Base-by-base conservation (phyloP, 2,113 vertebrate genomes). In the Morone saxatilis region DNA sequence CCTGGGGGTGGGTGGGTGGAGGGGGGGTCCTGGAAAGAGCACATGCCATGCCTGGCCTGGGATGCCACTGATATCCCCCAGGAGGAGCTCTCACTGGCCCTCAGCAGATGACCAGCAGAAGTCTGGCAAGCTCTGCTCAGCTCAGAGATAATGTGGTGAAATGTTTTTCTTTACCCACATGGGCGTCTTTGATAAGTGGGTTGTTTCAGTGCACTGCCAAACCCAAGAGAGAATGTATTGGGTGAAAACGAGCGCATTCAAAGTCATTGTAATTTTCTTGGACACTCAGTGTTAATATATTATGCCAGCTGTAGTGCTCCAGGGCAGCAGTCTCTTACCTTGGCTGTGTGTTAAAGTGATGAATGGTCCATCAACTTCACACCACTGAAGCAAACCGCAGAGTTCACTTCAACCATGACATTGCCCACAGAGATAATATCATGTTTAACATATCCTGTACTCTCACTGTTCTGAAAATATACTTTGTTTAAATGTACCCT, bases 101-200 rank as follows among this genome's bases (percentile, higher is more conserved):
- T 66, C 83, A 83, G 85, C 85, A 90, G 88, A 92, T 88, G 88
- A 92, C 92, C 86, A 83, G 82, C 83, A 88, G 62, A 79, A 76
- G 66, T 56, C 83, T 82, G 86, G 84, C 86, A 48, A 60, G 59
- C 71, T 80, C 63, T 41, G 25, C 63, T 76, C 61, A 36, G 62
- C 86, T 75, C 75, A 50, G 60, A 87, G 43, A 63, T 43, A 14
- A 43, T 81, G 54, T 59, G 13, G 61, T 59, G 54, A 86, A 80
- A 93, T 82, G 88, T 78, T 82, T 72, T 78, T 80, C 76, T 91
- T 82, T 65, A 61, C 60, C 85, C 86, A 89, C 79, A 81, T 63
- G 41, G 70, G 54, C 50, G 59, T 86, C 80, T 93, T 89, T 76
- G 76, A 89, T 87, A 76, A 89, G 86, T 81, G 68, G 75, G 71